Evolutionary conservation across 2,797 vertebrate species (phyloP), one percentile per base, ranked within the genome.

Genomic region (Micropoecilia bifurca): DNA sequence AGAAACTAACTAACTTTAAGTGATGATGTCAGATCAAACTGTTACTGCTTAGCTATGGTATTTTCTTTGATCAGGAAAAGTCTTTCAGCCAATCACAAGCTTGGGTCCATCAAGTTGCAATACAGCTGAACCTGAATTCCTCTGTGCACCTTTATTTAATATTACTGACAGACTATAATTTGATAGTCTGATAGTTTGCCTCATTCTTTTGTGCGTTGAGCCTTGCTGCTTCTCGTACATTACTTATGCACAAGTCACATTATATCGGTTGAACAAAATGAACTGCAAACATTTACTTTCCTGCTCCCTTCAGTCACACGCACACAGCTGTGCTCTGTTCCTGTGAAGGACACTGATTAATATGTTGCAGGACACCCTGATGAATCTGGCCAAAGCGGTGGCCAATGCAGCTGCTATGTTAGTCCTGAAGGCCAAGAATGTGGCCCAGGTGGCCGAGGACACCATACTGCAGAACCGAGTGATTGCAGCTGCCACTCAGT

Each of bases 371-470:
- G 99, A 99, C 88, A 97, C 99, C 71, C 95, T 99, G 93, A 99
- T 99, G 99, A 99, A 97, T 92, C 94, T 99, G 94, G 99, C 99
- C 90, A 99, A 99, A 95, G 98, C 99, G 1, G 99, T 99, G 81
- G 99, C 99, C 90, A 99, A 99, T 1, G 98, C 99, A 48, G 99
- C 99, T 71, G 99, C 99, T 90, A 99, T 99, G 98, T 82, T 99
- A 83, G 99, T 99, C 74, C 96, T 99, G 76, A 99, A 99, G 91
- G 98, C 99, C 77, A 99, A 99, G 95, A 99, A 99, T 0, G 99
- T 99, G 30, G 99, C 99, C 1, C 99, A 99, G 92, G 98, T 98
- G 73, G 97, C 98, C 0, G 99, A 99, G 90, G 99, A 99, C 85
- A 96, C 96, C 0, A 96, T 97, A 12, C 94, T 99, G 78, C 99